Percentiles rank a stretch among this genome's conserved stretches.
These are phyloP conservation scores for Aplocera efformata DNA, from an alignment of 2,888 invertebrate genomes.

Conservation along the genomic window DNA sequence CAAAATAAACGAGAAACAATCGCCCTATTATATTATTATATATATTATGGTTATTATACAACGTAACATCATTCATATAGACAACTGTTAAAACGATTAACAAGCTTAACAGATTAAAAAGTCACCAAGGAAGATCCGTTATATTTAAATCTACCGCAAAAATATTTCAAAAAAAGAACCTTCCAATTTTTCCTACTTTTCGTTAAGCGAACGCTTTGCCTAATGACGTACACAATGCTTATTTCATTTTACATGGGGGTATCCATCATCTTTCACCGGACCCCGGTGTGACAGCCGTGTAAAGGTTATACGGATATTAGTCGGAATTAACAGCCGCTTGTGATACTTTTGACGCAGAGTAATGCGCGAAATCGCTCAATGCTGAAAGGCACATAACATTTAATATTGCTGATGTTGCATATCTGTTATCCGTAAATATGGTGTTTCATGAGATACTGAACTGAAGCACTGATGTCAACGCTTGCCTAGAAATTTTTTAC, in stretches of 20 bases:
- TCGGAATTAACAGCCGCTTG: conserved; percentile 73
- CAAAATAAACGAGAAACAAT: too few species aligned
- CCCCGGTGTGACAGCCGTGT: conserved; percentile 64
- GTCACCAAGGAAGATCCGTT: too few species aligned
- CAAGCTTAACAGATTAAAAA: too few species aligned
- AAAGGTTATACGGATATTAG: conserved; percentile 73
- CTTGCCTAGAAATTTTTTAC: too few species aligned
- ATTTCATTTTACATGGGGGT: conserved; percentile 61
- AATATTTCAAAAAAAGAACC: conserved; percentile 9
- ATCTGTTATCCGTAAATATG: not conserved
- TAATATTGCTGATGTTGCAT: conserved; percentile 16
- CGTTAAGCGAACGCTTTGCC: conserved; percentile 29
- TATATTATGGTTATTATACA: too few species aligned
- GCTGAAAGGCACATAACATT: conserved; percentile 31
- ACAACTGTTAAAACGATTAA: too few species aligned
- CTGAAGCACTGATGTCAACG: too few species aligned
- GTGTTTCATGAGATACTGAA: too few species aligned
- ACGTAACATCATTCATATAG: too few species aligned
- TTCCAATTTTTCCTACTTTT: conserved; percentile 13
- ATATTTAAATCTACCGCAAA: too few species aligned
- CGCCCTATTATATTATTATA: too few species aligned
- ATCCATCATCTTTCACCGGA: conserved; percentile 75
- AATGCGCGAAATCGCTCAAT: conserved; percentile 55
- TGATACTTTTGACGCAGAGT: conserved; percentile 69
- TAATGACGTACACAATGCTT: conserved; percentile 41